Conservation (phyloP, 2,113 vertebrate genomes). For the Neodontobutis hainanensis region DNA sequence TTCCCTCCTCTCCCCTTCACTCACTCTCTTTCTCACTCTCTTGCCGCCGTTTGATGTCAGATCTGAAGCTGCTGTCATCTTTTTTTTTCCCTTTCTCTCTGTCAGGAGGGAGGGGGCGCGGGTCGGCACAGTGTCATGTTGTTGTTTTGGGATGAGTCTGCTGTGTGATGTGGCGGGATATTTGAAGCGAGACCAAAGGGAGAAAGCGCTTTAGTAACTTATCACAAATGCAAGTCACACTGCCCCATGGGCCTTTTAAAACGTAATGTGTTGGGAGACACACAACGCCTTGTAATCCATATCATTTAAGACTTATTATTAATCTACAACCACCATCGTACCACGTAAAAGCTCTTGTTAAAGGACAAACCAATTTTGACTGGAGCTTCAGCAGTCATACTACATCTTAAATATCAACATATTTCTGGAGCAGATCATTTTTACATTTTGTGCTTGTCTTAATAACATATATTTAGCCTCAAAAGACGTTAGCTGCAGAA, state of each 20-base stretch:
- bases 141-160: constrained; percentile 71
- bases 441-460: not conserved
- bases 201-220: constrained; percentile 58
- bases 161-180: constrained; percentile 71
- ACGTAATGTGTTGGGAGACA: constrained; percentile 36
- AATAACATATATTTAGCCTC: not conserved
- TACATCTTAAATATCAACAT: not conserved
- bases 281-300: not conserved
- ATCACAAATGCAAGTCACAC: constrained; percentile 57
- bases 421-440: not conserved
- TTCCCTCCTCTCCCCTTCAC: constrained; percentile 15
- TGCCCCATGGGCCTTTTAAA: constrained; percentile 36
- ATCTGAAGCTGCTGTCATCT: constrained; percentile 77
- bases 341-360: constrained; percentile 9
- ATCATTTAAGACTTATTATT: not conserved
- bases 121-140: constrained; percentile 72
- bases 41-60: constrained; percentile 73
- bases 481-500: not conserved
- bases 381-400: too few relatives aligned
- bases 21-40: constrained; percentile 55
- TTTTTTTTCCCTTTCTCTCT: constrained; percentile 49
- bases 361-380: not conserved
- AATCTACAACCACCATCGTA: constrained; percentile 1
- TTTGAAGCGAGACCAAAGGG: constrained; percentile 72
- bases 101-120: constrained; percentile 64